A percentile compares a stretch with the other conserved stretches of the same genome.
phyloP scores from a whole-genome alignment of 1,140 invertebrate genomes.

The Drosophila serrata region DNA sequence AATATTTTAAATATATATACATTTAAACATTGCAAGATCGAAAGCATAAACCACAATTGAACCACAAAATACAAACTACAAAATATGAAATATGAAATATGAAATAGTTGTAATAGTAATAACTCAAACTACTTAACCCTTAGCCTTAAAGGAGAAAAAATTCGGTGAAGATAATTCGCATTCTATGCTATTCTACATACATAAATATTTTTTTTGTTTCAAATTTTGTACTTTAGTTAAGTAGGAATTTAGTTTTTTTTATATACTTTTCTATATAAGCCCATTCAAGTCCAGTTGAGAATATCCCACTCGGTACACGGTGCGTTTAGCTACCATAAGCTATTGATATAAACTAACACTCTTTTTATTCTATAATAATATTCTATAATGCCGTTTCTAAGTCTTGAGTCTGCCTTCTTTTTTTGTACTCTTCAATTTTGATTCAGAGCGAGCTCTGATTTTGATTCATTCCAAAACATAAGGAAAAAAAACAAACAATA shows the following conservation, averaged over 20 bases:
- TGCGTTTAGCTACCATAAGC: constrained; percentile 24
- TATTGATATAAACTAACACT: constrained; percentile 2
- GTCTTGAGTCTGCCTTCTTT: constrained; percentile 27
- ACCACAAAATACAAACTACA: constrained; percentile 28
- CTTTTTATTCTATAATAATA: neutral
- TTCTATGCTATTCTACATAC: neutral
- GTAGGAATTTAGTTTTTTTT: constrained; percentile 48
- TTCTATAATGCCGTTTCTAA: constrained; percentile 1
- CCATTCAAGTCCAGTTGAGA: constrained; percentile 28
- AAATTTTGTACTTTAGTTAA: constrained; percentile 20
- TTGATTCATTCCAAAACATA: constrained; percentile 33
- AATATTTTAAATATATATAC: constrained; percentile 41
- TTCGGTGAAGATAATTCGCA: constrained; percentile 5
- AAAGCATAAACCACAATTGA: constrained; percentile 21
- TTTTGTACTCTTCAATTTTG: constrained; percentile 1
- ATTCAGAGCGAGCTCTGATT: neutral
- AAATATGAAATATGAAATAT: constrained; percentile 21
- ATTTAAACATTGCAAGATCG: constrained; percentile 20
- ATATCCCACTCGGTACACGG: constrained; percentile 14
- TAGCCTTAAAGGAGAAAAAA: constrained; percentile 27
- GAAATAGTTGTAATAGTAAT: constrained; percentile 22
- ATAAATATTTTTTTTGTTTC: constrained; percentile 15
- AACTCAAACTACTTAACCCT: constrained; percentile 30
- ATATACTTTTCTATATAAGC: constrained; percentile 40
- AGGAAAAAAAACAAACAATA: neutral